These are phyloP conservation scores for Muntiacus muntjak DNA, from an alignment of 2,113 vertebrate genomes.

Conservation along the genomic window DNA sequence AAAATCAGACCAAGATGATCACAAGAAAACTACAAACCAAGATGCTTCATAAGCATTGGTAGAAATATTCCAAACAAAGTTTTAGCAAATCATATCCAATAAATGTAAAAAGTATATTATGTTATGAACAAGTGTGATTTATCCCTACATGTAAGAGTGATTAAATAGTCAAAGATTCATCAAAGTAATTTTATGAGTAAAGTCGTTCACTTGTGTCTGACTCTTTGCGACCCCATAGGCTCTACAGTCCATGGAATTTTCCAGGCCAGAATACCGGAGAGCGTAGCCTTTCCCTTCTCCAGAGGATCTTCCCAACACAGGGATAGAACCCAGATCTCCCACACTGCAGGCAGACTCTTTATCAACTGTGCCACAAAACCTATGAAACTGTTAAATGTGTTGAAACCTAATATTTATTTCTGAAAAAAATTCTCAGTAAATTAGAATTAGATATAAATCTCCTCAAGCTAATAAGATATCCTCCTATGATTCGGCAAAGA, in stretches of 20 bases:
- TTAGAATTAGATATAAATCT: neutral
- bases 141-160: neutral
- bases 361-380: neutral
- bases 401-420: neutral
- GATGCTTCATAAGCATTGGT: neutral
- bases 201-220: fast-evolving
- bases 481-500: neutral
- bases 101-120: neutral
- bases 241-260: neutral
- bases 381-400: neutral
- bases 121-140: neutral
- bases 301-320: neutral
- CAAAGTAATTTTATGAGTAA: neutral
- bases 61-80: neutral
- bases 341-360: neutral
- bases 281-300: neutral
- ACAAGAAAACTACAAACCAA: neutral
- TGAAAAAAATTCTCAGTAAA: neutral
- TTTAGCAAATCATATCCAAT: neutral
- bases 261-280: neutral
- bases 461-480: neutral
- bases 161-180: neutral
- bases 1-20: neutral
- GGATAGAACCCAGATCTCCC: neutral
- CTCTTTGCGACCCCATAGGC: fast-evolving